phyloP scores from a whole-genome alignment of 2,797 vertebrate genomes.

The Hyperoplus lanceolatus region DNA sequence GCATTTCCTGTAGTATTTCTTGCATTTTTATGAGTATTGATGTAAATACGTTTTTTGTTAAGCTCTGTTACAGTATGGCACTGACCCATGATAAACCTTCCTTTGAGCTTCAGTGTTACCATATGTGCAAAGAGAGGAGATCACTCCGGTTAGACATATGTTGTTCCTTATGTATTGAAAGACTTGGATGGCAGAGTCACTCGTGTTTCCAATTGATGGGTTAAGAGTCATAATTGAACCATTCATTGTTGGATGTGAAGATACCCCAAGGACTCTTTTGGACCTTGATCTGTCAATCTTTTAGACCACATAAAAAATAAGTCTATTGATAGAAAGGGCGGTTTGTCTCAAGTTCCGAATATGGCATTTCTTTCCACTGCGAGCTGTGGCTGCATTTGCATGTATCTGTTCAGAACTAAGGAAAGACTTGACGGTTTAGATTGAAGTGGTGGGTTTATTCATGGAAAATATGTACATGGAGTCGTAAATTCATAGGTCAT shows the following conservation, averaged over 20 bases:
- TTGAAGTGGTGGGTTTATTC: slow-evolving; percentile 46
- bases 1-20: background rate
- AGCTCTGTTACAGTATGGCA: slow-evolving; percentile 25
- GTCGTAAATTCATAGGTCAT: slow-evolving; percentile 50
- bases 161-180: slow-evolving; percentile 53
- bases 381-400: slow-evolving; percentile 27
- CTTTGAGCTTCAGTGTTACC: slow-evolving; percentile 58
- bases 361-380: slow-evolving; percentile 32
- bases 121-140: slow-evolving; percentile 47
- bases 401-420: slow-evolving; percentile 26
- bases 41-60: slow-evolving; percentile 28
- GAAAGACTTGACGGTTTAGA: slow-evolving; percentile 33
- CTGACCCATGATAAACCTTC: slow-evolving; percentile 42
- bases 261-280: slow-evolving; percentile 48
- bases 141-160: slow-evolving; percentile 45
- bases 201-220: slow-evolving; percentile 70
- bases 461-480: slow-evolving; percentile 41
- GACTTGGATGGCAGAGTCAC: slow-evolving; percentile 40
- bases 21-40: slow-evolving; percentile 32
- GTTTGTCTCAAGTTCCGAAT: slow-evolving; percentile 44
- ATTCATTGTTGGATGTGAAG: slow-evolving; percentile 43
- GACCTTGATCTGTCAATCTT: slow-evolving; percentile 58
- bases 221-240: slow-evolving; percentile 52
- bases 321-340: slow-evolving; percentile 33
- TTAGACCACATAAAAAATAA: slow-evolving; percentile 45